Evolutionary conservation across 2,113 vertebrate species (phyloP).

Genomic region (Corythornis vintsioides): DNA sequence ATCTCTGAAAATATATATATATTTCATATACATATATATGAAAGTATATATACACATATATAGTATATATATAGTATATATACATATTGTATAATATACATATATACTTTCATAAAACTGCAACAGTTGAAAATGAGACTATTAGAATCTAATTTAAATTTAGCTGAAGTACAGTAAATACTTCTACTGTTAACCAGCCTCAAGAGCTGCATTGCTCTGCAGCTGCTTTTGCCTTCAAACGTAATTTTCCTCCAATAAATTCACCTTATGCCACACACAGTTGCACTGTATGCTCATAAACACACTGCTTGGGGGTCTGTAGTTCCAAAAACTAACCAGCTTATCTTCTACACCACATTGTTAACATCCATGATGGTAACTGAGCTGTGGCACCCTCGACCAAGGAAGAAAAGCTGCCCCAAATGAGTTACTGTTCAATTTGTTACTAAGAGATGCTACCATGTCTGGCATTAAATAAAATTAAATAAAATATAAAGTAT

Average conservation of each 20-base stretch:
- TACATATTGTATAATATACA: too few relatives aligned
- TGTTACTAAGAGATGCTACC: not conserved
- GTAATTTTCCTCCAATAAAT: not conserved
- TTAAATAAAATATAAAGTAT: not conserved
- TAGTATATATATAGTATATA: too few relatives aligned
- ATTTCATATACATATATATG: too few relatives aligned
- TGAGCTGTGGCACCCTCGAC: not conserved
- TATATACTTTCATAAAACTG: not conserved
- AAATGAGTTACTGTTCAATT: not conserved
- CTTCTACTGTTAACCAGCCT: not conserved
- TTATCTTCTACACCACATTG: not conserved
- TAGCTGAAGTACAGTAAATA: not conserved
- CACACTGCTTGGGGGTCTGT: not conserved
- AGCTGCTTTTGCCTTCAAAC: not conserved
- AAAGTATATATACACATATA: too few relatives aligned
- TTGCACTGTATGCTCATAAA: too few relatives aligned
- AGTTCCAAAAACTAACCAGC: not conserved
- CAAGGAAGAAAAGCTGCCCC: not conserved
- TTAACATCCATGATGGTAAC: not conserved
- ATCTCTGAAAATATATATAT: too few relatives aligned
- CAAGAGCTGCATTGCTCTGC: not conserved
- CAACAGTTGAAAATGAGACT: not conserved
- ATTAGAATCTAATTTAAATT: not conserved
- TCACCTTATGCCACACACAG: fast-evolving
- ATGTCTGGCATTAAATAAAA: not conserved